phyloP scores from a whole-genome alignment of 2,797 vertebrate genomes.

The Hyperoplus immaculatus region DNA sequence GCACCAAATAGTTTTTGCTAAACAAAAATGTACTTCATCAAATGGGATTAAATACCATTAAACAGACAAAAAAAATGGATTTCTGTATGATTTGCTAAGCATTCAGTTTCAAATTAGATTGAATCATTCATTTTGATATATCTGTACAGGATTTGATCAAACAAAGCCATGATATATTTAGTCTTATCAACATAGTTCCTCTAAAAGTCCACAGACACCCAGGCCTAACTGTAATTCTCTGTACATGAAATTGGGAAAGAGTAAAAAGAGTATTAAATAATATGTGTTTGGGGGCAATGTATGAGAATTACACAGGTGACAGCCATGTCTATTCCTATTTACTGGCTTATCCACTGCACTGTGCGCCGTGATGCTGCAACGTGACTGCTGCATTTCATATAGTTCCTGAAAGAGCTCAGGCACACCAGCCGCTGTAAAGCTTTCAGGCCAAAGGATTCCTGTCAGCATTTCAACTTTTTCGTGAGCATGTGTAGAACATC shows the following conservation, averaged over 20 bases:
- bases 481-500: slow-evolving; percentile 43
- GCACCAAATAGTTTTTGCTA: fast-evolving
- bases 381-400: slow-evolving; percentile 60
- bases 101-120: neutral
- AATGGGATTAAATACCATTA: neutral
- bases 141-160: neutral
- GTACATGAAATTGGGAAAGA: neutral
- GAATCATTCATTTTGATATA: neutral
- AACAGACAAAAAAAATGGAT: neutral
- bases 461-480: slow-evolving; percentile 50
- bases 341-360: slow-evolving; percentile 28
- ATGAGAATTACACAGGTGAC: slow-evolving; percentile 49
- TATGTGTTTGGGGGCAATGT: slow-evolving; percentile 38
- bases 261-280: slow-evolving; percentile 14
- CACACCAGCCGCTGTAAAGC: slow-evolving; percentile 46
- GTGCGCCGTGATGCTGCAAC: slow-evolving; percentile 39
- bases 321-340: slow-evolving; percentile 60
- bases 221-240: neutral
- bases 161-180: neutral
- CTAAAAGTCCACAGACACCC: neutral
- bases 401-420: slow-evolving; percentile 61
- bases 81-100: neutral
- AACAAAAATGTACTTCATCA: neutral
- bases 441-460: slow-evolving; percentile 52
- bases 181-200: neutral